These are phyloP conservation scores for Caenorhabditis brenneri DNA, from an alignment of 1,140 invertebrate genomes.

Conservation along the genomic window DNA sequence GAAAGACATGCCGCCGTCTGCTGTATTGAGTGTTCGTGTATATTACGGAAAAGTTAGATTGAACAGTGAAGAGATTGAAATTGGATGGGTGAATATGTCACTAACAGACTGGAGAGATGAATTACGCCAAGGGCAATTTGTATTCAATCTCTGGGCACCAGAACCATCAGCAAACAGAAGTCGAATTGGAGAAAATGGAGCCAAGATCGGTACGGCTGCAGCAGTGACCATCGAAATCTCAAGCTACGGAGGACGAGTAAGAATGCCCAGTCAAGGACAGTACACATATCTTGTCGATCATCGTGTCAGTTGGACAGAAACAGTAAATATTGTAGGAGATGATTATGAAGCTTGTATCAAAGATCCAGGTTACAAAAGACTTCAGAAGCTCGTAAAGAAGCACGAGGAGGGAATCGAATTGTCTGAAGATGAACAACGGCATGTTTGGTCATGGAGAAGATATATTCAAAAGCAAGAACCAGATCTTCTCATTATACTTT, in stretches of 20 bases:
- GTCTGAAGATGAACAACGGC: background rate
- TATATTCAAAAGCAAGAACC: constrained; percentile 38
- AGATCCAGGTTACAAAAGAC: constrained; percentile 27
- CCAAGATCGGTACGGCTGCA: background rate
- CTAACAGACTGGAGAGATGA: constrained; percentile 20
- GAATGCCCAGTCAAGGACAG: constrained; percentile 13
- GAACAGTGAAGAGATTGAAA: background rate
- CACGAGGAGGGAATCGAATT: background rate
- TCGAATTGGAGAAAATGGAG: constrained; percentile 24
- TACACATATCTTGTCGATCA: constrained; percentile 13
- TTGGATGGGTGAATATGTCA: constrained; percentile 36
- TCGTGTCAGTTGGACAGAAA: background rate
- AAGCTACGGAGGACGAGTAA: constrained; percentile 3
- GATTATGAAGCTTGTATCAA: constrained; percentile 6
- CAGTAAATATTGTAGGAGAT: background rate
- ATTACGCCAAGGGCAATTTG: constrained; percentile 20
- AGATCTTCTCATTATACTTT: background rate
- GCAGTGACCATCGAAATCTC: background rate
- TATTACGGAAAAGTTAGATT: constrained; percentile 40
- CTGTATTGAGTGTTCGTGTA: constrained; percentile 22
- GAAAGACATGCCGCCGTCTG: constrained; percentile 64
- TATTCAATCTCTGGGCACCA: background rate
- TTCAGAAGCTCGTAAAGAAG: background rate
- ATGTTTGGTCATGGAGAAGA: constrained; percentile 21
- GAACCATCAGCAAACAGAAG: background rate